Evolutionary conservation across 1,140 invertebrate species (phyloP).

Genomic region (Bombus fervidus): DNA sequence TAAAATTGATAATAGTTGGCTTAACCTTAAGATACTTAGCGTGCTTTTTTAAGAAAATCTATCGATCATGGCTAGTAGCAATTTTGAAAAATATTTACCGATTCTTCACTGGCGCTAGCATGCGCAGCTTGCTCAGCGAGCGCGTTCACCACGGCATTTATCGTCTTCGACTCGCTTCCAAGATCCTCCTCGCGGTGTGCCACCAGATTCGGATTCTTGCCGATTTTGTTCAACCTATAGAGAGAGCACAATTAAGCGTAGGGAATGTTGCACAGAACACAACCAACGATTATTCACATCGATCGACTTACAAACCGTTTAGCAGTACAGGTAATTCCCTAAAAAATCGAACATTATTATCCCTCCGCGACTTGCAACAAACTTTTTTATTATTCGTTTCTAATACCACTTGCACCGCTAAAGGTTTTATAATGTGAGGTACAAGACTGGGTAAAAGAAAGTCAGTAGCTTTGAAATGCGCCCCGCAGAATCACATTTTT

Average conservation of each 20-base stretch:
- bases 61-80: too few relatives aligned
- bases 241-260: constrained; percentile 81
- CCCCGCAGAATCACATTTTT: constrained; percentile 25
- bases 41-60: neutral
- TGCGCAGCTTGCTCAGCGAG: constrained; percentile 93
- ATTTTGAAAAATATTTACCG: constrained; percentile 79
- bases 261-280: constrained; percentile 80
- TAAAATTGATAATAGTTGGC: too few relatives aligned
- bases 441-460: constrained; percentile 53
- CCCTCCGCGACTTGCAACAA: constrained; percentile 50
- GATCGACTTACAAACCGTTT: constrained; percentile 77
- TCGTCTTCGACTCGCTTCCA: constrained; percentile 93
- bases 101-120: constrained; percentile 89
- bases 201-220: constrained; percentile 98
- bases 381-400: constrained; percentile 51
- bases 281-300: constrained; percentile 80
- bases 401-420: constrained; percentile 67
- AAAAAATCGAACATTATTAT: constrained; percentile 23
- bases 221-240: constrained; percentile 96
- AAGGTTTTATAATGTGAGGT: constrained; percentile 54
- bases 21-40: too few relatives aligned
- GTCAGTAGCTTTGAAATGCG: constrained; percentile 49
- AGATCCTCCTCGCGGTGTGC: constrained; percentile 94
- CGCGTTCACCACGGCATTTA: constrained; percentile 95
- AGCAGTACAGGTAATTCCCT: constrained; percentile 68